These are phyloP conservation scores for Neoaliturus tenellus DNA, from an alignment of 2,888 invertebrate genomes.

Conservation along the genomic window DNA sequence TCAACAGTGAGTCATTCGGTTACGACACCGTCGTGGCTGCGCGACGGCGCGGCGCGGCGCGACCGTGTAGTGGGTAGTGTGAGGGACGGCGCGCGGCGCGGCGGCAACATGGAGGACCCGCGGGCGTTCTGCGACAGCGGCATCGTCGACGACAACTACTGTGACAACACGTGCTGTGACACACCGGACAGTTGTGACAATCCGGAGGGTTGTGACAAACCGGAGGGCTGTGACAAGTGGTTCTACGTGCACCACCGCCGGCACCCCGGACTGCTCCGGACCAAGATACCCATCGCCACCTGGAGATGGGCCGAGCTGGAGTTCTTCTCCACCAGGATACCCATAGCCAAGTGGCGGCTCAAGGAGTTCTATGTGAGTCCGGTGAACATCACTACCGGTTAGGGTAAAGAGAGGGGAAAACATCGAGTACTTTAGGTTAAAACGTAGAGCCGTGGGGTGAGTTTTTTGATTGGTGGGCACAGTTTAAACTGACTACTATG, in stretches of 20 bases:
- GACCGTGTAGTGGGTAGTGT: background rate
- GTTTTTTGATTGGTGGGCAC: too few relatives aligned
- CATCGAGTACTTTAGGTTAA: too few relatives aligned
- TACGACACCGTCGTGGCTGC: background rate
- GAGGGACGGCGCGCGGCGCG: background rate
- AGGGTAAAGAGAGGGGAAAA: too few relatives aligned
- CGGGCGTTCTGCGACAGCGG: constrained; percentile 44
- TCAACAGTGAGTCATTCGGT: background rate
- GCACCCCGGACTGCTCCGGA: background rate
- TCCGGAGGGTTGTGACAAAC: background rate
- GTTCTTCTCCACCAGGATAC: constrained; percentile 42
- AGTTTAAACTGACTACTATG: too few relatives aligned
- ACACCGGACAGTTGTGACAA: background rate
- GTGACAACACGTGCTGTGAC: background rate
- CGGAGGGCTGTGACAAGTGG: background rate
- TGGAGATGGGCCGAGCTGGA: constrained; percentile 44
- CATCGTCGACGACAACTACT: constrained; percentile 17
- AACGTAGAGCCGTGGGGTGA: too few relatives aligned
- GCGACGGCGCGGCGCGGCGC: background rate
- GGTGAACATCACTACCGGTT: background rate
- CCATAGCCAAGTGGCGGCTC: constrained; percentile 45
- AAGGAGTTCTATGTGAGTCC: constrained; percentile 43
- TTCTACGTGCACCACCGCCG: background rate
- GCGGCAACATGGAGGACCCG: background rate
- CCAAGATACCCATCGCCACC: constrained; percentile 36